These are phyloP conservation scores for Drosophila anomelani DNA, from an alignment of 2,888 invertebrate genomes.

Conservation along the genomic window DNA sequence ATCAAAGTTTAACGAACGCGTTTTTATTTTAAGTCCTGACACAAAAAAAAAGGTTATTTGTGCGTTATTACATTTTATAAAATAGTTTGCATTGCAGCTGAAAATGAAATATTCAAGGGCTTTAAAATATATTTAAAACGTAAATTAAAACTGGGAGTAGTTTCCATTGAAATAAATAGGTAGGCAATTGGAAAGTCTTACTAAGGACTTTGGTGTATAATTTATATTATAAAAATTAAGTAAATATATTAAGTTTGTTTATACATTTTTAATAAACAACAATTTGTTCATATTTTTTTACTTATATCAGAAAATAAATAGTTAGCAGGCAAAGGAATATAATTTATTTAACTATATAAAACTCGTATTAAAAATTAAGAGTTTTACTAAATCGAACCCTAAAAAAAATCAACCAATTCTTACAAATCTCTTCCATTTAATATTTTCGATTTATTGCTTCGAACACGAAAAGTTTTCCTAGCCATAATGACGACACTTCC, in stretches of 20 bases:
- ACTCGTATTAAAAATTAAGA: background rate
- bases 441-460: constrained; percentile 27
- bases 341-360: background rate
- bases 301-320: no score
- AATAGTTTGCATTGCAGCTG: background rate
- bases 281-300: no score
- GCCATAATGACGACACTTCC: constrained; percentile 8
- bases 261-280: no score
- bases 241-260: background rate
- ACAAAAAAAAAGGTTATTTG: background rate
- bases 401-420: background rate
- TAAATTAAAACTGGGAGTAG: background rate
- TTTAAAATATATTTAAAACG: constrained; percentile 1
- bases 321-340: background rate
- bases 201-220: background rate
- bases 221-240: background rate
- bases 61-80: background rate
- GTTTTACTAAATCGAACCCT: background rate
- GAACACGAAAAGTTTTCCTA: constrained; percentile 28
- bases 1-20: constrained; percentile 19
- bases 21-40: constrained; percentile 1
- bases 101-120: background rate
- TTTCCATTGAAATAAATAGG: no score
- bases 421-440: background rate
- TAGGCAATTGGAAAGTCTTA: no score